Percentiles rank a stretch among this genome's conserved stretches.
These are phyloP conservation scores for Alosa alosa DNA, from an alignment of 2,113 vertebrate species.

Conservation along the genomic window DNA sequence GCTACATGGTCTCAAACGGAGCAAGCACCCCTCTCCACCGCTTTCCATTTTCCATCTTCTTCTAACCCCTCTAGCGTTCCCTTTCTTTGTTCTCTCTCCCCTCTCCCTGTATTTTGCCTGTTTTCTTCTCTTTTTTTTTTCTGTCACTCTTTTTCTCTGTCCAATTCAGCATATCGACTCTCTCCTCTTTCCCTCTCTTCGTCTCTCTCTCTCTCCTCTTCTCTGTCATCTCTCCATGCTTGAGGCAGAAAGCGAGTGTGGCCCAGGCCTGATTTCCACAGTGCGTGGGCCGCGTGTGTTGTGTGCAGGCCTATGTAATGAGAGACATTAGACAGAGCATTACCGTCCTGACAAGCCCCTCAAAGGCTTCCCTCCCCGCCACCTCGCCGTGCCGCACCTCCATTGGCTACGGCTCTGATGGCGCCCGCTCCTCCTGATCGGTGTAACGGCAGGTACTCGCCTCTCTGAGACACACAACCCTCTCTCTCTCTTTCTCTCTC, in stretches of 20 bases:
- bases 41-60: neutral
- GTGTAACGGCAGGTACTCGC: neutral
- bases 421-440: neutral
- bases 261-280: slow-evolving; percentile 39
- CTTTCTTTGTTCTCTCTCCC: neutral
- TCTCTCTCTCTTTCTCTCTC: neutral
- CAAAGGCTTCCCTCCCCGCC: slow-evolving; percentile 27
- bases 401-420: neutral
- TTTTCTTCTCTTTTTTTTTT: neutral
- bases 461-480: neutral
- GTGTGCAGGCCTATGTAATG: slow-evolving; percentile 44
- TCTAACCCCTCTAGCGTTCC: neutral
- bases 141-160: neutral
- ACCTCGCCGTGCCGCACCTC: neutral
- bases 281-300: neutral
- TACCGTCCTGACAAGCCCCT: slow-evolving; percentile 51
- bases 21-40: neutral
- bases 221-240: neutral
- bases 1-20: neutral
- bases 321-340: slow-evolving; percentile 65
- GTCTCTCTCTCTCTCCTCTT: neutral
- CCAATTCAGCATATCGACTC: neutral
- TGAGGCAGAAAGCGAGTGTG: slow-evolving; percentile 11
- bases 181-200: neutral
- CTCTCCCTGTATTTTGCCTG: neutral